Evolutionary conservation across 2,797 vertebrate species (phyloP), one percentile per base, ranked within the genome.

Genomic region (Phaenicophaeus curvirostris): DNA sequence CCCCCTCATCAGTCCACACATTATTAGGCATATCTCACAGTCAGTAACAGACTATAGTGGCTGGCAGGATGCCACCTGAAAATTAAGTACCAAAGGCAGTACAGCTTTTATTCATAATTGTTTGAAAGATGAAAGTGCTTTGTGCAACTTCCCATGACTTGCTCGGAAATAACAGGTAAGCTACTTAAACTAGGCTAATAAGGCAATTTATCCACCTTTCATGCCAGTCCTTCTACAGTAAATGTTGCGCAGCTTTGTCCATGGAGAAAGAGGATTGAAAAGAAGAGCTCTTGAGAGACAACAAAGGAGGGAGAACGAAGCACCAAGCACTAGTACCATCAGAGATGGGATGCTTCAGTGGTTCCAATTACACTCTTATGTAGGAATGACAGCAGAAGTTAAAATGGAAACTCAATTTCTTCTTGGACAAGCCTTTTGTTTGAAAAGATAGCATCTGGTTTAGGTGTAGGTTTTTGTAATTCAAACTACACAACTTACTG

Each of bases 131-230:
- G 13, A 91, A 93, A 67, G 27, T 67, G 41, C 30, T 44, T 44
- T 63, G 62, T 44, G 33, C 68, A 87, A 41, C 50, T 93, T 85
- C 69, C 27, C 33, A 57, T 48, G 65, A 61, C 54, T 83, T 35
- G 30, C 61, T 87, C 63, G 39, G 77, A 93, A 92, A 94, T 75
- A 81, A 78, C 9, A 85, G 39, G 59, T 61, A 83, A 94, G 41
- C 58, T 89, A 74, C 54, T 93, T 91, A 67, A 88, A 85, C 23
- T 39, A 48, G 24, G 48, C 16, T 90, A 62, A 58, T 42, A 69
- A 66, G 19, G 88, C 55, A 85, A 73, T 91, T 75, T 87, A 82
- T 73, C 2, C 11, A 62, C 13, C 9, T 92, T 87, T 46, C 51
- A 48, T 51, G 39, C 30, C 65, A 53, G 41, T 46, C 17, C 8